Base-by-base conservation (phyloP, 2,888 invertebrate genomes). In the Gasteruption jaculator region DNA sequence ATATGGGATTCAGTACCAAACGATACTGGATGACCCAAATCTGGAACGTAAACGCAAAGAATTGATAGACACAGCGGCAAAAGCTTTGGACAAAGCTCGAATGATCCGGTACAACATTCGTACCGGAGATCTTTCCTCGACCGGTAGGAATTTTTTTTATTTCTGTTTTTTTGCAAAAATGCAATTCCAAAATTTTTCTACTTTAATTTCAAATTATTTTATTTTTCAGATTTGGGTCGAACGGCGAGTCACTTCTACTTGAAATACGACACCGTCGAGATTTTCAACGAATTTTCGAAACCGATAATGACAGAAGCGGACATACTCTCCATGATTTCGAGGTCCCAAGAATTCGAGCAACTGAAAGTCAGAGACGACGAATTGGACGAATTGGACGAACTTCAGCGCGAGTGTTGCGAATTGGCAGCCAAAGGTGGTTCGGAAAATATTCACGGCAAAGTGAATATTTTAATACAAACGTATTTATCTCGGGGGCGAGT, bases 211-310 rank as follows among this genome's bases (percentile, higher is more conserved):
- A 8, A 19, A 5, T 29, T 33, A 27, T 20, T 31, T 2, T 29
- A 41, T 39, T 11, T 54, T n/a, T n/a, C n/a, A 78, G 93, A 97
- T 72, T 76, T 95, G 50, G 99, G 99, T 0, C 80, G 99, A 40
- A 97, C 93, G 10, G 95, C 99, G 0, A 95, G 95, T 64, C 92
- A 96, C 70, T 99, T 87, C 73, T 99, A 99, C 72, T 91, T 99
- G 46, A 96, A 94, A 49, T 89, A 90, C 65, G 91, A 92, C 56
- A 97, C 97, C 0, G 88, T 99, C 56, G 89, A 93, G 68, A 82
- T 86, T 14, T 92, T 96, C 71, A 93, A 94, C 71, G 87, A 91
- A 49, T 76, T 83, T 62, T 78, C 91, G 48, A 79, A 79, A 41
- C 80, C 85, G 24, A 77, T 86, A 18, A 92, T 95, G 90, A 83